Conservation (phyloP, 1,140 invertebrate genomes). For the Ceratoteleas bidentatus region DNA sequence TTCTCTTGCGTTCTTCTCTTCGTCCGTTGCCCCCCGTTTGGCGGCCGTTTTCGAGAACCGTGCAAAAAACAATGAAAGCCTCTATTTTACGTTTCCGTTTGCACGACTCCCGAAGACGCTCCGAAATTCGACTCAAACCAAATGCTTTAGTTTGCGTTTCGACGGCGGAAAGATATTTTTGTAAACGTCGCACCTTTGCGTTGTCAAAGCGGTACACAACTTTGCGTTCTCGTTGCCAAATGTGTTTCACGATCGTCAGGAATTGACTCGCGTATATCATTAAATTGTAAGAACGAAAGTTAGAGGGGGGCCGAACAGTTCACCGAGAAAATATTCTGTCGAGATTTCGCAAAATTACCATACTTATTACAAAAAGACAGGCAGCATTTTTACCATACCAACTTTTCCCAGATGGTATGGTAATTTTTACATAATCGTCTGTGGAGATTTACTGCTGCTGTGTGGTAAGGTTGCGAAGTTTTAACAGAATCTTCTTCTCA, state of each 20-base stretch:
- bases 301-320: conserved; percentile 47
- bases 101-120: conserved; percentile 8
- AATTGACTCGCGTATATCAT: conserved; percentile 68
- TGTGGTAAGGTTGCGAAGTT: conserved; percentile 25
- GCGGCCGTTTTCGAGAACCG: conserved; percentile 9
- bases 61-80: not conserved
- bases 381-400: too few species aligned
- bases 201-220: too few species aligned
- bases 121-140: not conserved
- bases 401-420: too few species aligned
- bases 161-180: conserved; percentile 22
- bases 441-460: too few species aligned
- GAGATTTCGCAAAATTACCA: too few species aligned
- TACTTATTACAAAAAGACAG: too few species aligned
- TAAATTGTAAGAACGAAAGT: conserved; percentile 65
- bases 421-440: too few species aligned
- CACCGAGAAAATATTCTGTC: too few species aligned
- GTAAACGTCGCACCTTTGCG: not conserved
- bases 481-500: not conserved
- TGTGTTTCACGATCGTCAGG: conserved; percentile 33
- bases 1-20: not conserved
- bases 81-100: conserved; percentile 28
- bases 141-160: not conserved
- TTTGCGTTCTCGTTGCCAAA: conserved; percentile 4
- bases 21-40: too few species aligned